Conservation (phyloP, 1,140 invertebrate genomes). For the Cyclargus thomasi region DNA sequence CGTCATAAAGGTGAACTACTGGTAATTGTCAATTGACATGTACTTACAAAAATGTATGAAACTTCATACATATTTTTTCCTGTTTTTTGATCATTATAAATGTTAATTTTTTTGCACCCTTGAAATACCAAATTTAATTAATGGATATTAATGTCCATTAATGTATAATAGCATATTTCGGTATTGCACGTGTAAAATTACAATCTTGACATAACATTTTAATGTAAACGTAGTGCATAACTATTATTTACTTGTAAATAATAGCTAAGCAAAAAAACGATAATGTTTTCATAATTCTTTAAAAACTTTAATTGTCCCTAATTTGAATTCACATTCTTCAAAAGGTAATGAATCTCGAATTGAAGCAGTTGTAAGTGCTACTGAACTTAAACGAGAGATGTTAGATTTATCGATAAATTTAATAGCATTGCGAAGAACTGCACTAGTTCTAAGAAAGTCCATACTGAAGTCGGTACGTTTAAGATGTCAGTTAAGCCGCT, state of each 20-base stretch:
- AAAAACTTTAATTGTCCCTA: too few species aligned
- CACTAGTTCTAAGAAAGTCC: conserved; percentile 27
- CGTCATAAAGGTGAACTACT: conserved; percentile 9
- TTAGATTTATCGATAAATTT: conserved; percentile 26
- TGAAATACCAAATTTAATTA: conserved; percentile 6
- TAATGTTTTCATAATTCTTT: too few species aligned
- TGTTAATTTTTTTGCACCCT: conserved; percentile 2
- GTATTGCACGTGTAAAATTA: not conserved
- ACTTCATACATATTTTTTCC: not conserved
- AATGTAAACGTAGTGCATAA: too few species aligned
- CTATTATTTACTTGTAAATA: too few species aligned
- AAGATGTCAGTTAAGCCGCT: conserved; percentile 53
- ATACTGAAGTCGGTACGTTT: conserved; percentile 38
- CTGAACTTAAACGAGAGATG: not conserved
- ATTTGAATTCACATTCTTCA: too few species aligned
- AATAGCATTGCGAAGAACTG: not conserved
- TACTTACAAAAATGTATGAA: not conserved
- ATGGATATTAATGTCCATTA: conserved; percentile 6
- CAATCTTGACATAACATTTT: not conserved
- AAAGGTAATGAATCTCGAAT: not conserved
- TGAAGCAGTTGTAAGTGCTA: not conserved
- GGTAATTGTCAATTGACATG: conserved; percentile 8
- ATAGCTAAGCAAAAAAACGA: too few species aligned
- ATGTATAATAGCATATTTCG: not conserved
- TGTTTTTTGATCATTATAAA: conserved; percentile 4